Evolutionary conservation across 2,888 invertebrate genomes (phyloP).

Genomic region (Anodontia alba): DNA sequence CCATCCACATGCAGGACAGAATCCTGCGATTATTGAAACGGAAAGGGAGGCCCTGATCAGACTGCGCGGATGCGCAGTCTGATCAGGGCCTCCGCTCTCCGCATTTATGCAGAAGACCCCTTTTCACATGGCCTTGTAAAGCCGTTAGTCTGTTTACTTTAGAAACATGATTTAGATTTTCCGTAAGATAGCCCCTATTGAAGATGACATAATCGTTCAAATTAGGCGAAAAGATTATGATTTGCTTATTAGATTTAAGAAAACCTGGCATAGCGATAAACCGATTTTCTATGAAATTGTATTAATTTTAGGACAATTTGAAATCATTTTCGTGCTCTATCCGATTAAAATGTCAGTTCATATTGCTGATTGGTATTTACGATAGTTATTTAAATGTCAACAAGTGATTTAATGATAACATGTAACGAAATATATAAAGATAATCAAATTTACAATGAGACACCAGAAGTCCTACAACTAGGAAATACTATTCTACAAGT

Average conservation of each 20-base stretch:
- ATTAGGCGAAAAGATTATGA: not conserved
- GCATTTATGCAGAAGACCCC: too few relatives aligned
- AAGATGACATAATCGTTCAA: not conserved
- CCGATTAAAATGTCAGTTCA: slow-evolving; percentile 2
- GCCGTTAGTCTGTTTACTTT: not conserved
- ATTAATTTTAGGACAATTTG: not conserved
- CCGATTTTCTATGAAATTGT: not conserved
- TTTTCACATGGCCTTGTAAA: not conserved
- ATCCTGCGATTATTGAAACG: too few relatives aligned
- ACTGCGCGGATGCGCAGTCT: too few relatives aligned
- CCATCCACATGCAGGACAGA: too few relatives aligned
- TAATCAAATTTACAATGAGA: too few relatives aligned
- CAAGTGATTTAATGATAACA: not conserved
- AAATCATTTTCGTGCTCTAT: not conserved
- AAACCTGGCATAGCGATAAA: not conserved
- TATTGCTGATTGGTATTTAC: not conserved
- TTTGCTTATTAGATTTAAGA: not conserved
- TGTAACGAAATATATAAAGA: too few relatives aligned
- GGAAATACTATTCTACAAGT: too few relatives aligned
- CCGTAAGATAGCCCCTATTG: not conserved
- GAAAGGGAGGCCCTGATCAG: too few relatives aligned
- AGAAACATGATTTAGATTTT: not conserved
- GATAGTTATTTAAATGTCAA: not conserved
- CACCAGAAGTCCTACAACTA: too few relatives aligned
- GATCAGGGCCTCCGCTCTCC: too few relatives aligned